Evolutionary conservation across 2,113 vertebrate species (phyloP).

Genomic region (Cervus canadensis): DNA sequence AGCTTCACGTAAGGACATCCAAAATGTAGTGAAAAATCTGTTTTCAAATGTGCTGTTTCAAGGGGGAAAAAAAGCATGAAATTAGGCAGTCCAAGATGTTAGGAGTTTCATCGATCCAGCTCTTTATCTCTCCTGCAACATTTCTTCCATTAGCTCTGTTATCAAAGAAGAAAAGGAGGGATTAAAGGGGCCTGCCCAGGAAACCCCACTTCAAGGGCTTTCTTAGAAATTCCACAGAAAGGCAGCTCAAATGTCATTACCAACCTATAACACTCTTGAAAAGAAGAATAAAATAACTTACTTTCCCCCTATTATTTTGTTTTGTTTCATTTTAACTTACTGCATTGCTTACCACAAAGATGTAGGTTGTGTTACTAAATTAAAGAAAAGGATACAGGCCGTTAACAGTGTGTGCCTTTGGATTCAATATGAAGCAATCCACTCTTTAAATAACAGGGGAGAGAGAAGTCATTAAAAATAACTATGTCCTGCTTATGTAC

Average conservation of each 20-base stretch:
- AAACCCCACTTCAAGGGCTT: background rate
- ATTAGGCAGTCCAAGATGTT: background rate
- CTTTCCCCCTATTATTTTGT: background rate
- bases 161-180: background rate
- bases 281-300: background rate
- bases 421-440: background rate
- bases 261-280: background rate
- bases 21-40: background rate
- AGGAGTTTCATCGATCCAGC: background rate
- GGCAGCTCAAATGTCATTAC: background rate
- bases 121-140: background rate
- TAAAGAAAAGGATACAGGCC: background rate
- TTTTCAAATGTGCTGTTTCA: background rate
- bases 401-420: background rate
- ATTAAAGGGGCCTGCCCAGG: background rate
- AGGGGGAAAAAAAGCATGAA: background rate
- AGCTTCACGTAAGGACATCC: background rate
- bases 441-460: background rate
- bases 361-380: background rate
- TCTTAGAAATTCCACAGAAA: background rate
- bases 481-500: background rate
- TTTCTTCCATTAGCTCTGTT: background rate
- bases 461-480: background rate
- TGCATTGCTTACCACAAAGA: background rate
- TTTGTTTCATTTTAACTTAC: background rate